Conservation (phyloP, 2,797 vertebrate genomes). For the Scleropages formosus region DNA sequence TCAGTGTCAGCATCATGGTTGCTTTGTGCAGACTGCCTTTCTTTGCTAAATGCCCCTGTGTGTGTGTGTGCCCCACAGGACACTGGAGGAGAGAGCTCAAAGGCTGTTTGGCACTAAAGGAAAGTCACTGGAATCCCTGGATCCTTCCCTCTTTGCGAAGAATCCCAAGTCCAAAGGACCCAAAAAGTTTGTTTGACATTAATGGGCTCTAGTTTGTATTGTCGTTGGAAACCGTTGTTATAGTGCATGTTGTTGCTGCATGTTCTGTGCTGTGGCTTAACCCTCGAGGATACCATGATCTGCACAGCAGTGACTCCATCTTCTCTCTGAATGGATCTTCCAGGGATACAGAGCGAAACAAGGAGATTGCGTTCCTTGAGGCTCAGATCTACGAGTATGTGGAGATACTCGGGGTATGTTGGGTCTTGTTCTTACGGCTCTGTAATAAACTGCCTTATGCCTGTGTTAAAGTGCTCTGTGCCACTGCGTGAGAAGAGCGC, state of each 20-base stretch:
- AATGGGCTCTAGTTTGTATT: background rate
- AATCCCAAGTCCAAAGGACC: slow-evolving; percentile 96
- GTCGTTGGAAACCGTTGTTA: background rate
- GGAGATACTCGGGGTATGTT: slow-evolving; percentile 91
- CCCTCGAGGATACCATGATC: background rate
- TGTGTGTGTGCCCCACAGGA: slow-evolving; percentile 60
- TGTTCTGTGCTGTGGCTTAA: background rate
- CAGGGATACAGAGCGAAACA: slow-evolving; percentile 95
- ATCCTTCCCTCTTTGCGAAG: slow-evolving; percentile 92
- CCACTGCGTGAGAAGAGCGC: no score
- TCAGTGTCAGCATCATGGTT: no score
- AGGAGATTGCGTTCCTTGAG: slow-evolving; percentile 92
- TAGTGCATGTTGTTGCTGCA: background rate
- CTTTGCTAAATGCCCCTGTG: background rate
- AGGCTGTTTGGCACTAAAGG: slow-evolving; percentile 96
- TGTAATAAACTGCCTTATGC: no score
- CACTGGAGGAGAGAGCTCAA: slow-evolving; percentile 92
- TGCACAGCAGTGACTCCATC: background rate
- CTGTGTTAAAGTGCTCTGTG: no score
- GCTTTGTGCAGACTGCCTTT: no score
- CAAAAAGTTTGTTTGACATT: slow-evolving; percentile 73
- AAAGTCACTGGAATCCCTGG: slow-evolving; percentile 88
- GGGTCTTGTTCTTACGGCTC: background rate
- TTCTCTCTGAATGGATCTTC: background rate
- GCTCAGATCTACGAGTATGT: slow-evolving; percentile 96